Conservation (phyloP, 2,888 invertebrate species). For the Lepidocyrtoides sp. region DNA sequence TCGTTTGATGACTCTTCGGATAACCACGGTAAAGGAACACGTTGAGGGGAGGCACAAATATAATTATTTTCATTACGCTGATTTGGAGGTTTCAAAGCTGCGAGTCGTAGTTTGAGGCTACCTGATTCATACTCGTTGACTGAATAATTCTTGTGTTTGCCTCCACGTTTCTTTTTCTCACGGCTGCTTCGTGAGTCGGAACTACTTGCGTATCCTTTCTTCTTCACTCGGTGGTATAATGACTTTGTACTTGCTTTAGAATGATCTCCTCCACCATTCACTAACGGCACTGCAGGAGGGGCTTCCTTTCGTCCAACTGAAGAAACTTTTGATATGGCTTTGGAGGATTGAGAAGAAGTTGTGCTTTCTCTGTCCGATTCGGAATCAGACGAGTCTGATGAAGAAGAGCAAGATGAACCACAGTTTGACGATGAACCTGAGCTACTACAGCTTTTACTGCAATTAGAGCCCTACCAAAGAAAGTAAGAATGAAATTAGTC, state of each 20-base stretch:
- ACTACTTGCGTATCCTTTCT: slow-evolving; percentile 76
- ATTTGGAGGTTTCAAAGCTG: slow-evolving; percentile 87
- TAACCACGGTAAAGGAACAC: slow-evolving; percentile 56
- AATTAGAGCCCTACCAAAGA: slow-evolving; percentile 87
- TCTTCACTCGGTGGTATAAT: slow-evolving; percentile 21
- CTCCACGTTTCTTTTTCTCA: slow-evolving; percentile 70
- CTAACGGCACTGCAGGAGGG: slow-evolving; percentile 11
- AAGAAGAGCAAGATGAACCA: slow-evolving; percentile 69
- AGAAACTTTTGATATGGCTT: slow-evolving; percentile 36
- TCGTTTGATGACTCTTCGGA: slow-evolving; percentile 57
- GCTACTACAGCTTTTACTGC: slow-evolving; percentile 84
- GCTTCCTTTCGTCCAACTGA: background rate
- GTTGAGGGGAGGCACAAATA: slow-evolving; percentile 6
- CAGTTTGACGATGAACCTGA: slow-evolving; percentile 64
- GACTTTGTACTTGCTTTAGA: slow-evolving; percentile 62
- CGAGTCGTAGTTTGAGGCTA: slow-evolving; percentile 88
- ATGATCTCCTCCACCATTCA: slow-evolving; percentile 84
- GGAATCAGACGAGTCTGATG: slow-evolving; percentile 82
- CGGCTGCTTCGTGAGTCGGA: slow-evolving; percentile 80
- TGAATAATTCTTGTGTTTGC: slow-evolving; percentile 73
- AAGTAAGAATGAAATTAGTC: background rate
- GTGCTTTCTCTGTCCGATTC: slow-evolving; percentile 82
- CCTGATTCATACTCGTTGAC: slow-evolving; percentile 85
- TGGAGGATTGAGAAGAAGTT: slow-evolving; percentile 76
- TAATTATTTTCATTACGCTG: slow-evolving; percentile 60